Percentiles rank a stretch among this genome's conserved stretches.
These are phyloP conservation scores for Chrysaora quinquecirrha DNA, from an alignment of 30 jellyfish, hydroid and myxozoan genomes.

Conservation along the genomic window DNA sequence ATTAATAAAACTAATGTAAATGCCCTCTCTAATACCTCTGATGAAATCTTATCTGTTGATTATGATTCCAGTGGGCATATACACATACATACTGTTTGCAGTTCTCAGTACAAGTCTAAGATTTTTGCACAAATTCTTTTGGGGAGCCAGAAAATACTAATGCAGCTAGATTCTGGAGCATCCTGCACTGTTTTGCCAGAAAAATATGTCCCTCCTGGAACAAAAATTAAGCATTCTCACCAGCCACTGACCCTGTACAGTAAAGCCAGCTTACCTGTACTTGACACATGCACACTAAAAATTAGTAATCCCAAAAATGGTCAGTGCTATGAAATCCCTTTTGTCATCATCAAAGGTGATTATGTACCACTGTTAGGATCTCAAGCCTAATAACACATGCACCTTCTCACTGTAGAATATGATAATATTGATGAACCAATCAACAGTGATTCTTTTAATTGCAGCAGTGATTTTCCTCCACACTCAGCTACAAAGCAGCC, in stretches of 20 bases:
- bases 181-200: conserved; percentile 21
- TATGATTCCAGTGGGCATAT: background rate
- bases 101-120: conserved; percentile 18
- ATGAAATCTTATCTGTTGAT: background rate
- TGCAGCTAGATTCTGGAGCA: conserved; percentile 8
- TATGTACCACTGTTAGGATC: background rate
- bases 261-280: conserved; percentile 23
- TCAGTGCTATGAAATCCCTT: background rate
- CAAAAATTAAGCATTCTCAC: background rate
- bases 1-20: background rate
- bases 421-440: background rate
- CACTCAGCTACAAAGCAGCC: background rate
- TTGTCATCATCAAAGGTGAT: conserved; percentile 7
- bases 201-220: conserved; percentile 19
- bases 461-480: conserved; percentile 6
- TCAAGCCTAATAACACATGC: background rate
- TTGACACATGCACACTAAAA: background rate
- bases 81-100: background rate
- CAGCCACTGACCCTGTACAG: conserved; percentile 30
- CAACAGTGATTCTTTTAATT: background rate
- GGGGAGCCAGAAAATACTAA: background rate
- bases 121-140: conserved; percentile 4
- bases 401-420: conserved; percentile 3
- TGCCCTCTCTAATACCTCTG: background rate
- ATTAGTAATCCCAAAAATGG: background rate